These are phyloP conservation scores for Pterostichus niger DNA, from an alignment of 2,888 invertebrate genomes.

Conservation along the genomic window DNA sequence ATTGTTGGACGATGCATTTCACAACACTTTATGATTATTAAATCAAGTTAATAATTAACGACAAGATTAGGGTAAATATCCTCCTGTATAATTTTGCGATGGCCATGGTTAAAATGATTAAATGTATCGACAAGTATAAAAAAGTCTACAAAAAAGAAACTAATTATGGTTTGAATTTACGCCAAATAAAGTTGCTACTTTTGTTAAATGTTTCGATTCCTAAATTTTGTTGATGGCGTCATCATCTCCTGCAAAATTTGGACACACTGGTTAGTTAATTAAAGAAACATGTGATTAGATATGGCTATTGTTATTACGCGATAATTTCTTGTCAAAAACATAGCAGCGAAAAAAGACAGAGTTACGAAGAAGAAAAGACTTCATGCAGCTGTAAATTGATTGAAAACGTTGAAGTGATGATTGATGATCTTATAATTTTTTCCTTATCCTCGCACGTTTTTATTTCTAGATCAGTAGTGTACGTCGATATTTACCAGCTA, in stretches of 20 bases:
- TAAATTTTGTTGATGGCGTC: too few species aligned
- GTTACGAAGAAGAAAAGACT: conserved; percentile 18
- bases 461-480: conserved; percentile 53
- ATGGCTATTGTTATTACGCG: neutral
- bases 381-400: conserved; percentile 57
- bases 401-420: conserved; percentile 57
- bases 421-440: conserved; percentile 63
- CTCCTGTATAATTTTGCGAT: too few species aligned
- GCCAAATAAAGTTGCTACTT: too few species aligned
- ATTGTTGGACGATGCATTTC: too few species aligned
- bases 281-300: neutral
- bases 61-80: too few species aligned
- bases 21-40: too few species aligned
- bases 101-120: too few species aligned
- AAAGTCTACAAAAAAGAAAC: too few species aligned
- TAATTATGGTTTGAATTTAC: too few species aligned
- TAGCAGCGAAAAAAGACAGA: conserved; percentile 26
- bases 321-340: conserved; percentile 52
- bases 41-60: too few species aligned
- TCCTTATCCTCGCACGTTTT: conserved; percentile 37
- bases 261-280: neutral
- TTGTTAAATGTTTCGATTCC: too few species aligned
- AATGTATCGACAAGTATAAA: too few species aligned
- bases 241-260: neutral
- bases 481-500: conserved; percentile 18